These are phyloP conservation scores for Ruditapes philippinarum DNA, from an alignment of 1,140 invertebrate species.

Conservation along the genomic window DNA sequence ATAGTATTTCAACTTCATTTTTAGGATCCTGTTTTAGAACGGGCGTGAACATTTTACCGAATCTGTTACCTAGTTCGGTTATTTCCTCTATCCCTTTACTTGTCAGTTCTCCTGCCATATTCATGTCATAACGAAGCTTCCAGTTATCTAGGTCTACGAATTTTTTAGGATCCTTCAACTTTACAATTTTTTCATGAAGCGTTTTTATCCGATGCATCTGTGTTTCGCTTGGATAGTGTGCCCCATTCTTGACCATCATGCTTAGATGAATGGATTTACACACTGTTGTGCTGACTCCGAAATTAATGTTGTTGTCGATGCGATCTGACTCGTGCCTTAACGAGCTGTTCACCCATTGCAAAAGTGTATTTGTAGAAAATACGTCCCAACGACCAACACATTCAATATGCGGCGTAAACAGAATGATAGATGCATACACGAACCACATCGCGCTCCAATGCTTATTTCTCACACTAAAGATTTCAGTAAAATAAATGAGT, in stretches of 20 bases:
- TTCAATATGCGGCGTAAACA: not conserved
- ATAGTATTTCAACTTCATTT: not conserved
- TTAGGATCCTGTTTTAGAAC: not conserved
- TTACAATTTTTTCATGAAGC: not conserved
- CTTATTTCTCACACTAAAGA: too few species aligned
- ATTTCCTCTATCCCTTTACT: slow-evolving; percentile 12
- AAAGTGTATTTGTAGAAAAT: slow-evolving; percentile 54
- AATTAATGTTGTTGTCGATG: not conserved
- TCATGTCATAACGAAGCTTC: not conserved
- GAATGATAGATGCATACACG: not conserved
- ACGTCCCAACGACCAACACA: not conserved
- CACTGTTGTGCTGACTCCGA: not conserved
- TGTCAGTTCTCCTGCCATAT: not conserved
- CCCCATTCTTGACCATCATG: slow-evolving; percentile 21
- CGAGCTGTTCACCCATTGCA: not conserved
- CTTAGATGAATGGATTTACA: slow-evolving; percentile 17
- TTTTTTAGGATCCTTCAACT: not conserved
- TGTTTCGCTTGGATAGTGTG: not conserved
- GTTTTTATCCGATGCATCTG: not conserved
- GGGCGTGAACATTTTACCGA: not conserved
- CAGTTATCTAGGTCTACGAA: slow-evolving; percentile 31
- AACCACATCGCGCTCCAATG: too few species aligned
- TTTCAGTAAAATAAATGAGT: too few species aligned
- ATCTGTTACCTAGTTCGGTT: not conserved
- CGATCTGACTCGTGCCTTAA: not conserved